These are phyloP conservation scores for Danaus chrysippus DNA, from an alignment of 2,888 invertebrate species.

Conservation along the genomic window DNA sequence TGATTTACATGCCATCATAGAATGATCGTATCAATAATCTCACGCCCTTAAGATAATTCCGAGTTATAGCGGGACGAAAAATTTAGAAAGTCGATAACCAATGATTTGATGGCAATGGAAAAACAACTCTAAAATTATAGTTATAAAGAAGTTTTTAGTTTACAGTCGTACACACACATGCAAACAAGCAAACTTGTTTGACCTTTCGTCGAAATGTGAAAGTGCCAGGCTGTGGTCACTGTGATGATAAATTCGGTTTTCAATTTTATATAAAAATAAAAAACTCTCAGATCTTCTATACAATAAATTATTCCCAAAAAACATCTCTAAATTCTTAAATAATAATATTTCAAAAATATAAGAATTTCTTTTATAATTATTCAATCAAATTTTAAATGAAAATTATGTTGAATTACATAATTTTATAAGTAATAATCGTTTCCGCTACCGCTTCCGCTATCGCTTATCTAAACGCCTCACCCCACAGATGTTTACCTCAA, in stretches of 20 bases:
- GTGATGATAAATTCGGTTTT: constrained; percentile 16
- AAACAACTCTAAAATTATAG: constrained; percentile 8
- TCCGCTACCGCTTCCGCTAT: constrained; percentile 17
- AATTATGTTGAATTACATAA: not conserved
- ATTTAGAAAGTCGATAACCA: constrained; percentile 63
- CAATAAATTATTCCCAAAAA: not conserved
- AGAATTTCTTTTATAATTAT: too few species aligned
- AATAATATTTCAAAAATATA: too few species aligned
- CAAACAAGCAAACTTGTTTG: constrained; percentile 44
- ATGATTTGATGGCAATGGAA: constrained; percentile 36
- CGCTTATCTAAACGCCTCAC: not conserved
- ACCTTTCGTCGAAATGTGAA: constrained; percentile 67
- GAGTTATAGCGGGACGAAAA: constrained; percentile 38
- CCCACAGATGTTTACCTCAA: constrained; percentile 19
- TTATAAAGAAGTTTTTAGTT: constrained; percentile 28
- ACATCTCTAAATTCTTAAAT: too few species aligned
- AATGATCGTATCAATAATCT: constrained; percentile 5
- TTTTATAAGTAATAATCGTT: constrained; percentile 10
- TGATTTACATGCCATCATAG: too few species aligned
- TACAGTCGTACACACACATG: constrained; percentile 33
- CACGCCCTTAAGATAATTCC: constrained; percentile 23
- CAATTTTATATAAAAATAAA: constrained; percentile 1
- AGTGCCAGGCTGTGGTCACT: constrained; percentile 41
- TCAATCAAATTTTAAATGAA: too few species aligned
- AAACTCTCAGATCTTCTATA: not conserved